Base-by-base conservation (phyloP, 2,797 vertebrate species). In the Typhlichthys subterraneus region DNA sequence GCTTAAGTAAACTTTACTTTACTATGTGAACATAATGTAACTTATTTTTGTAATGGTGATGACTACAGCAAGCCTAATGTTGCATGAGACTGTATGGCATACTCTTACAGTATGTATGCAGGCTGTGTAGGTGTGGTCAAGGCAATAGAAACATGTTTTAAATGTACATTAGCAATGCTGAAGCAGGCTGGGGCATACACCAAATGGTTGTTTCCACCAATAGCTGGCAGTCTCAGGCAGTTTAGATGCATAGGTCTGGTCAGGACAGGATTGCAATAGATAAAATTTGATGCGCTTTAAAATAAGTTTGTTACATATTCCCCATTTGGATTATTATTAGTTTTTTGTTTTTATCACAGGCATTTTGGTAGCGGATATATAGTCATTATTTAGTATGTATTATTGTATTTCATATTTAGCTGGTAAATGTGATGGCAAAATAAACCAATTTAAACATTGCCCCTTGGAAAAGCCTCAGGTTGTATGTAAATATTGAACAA, bases 51-150 rank as follows among this genome's bases (percentile, higher is more conserved):
- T 42, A 42, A 42, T 42, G 8, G 38, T 10, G 38, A 42, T 42
- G 38, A 42, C 38, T 42, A 42, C 9, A 42, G 38, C 38, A 9
- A 42, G 8, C 38, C 38, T 42, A 42, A 42, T 42, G 23, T 29
- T 29, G 38, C 5, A 23, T 50, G 56, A 0, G 4, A 2, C 9
- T 59, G 14, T 29, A 15, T 10, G 17, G 56, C 14, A 23, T 12
- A 57, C 6, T 42, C 51, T 4, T 19, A 7, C 23, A 29, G 49
- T 61, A 42, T 46, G 4, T 47, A 6, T 49, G 6, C 31, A 38
- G 45, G 29, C 11, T 5, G 15, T 42, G 59, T 59, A 63, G 52
- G 63, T 57, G 68, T 73, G 7, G 66, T 70, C 65, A 64, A 19
- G 63, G 60, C 56, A 63, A 69, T 72, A 1, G 8, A 23, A 2